These are phyloP conservation scores for Chelonus insularis DNA, from an alignment of 1,140 invertebrate genomes.

Conservation along the genomic window DNA sequence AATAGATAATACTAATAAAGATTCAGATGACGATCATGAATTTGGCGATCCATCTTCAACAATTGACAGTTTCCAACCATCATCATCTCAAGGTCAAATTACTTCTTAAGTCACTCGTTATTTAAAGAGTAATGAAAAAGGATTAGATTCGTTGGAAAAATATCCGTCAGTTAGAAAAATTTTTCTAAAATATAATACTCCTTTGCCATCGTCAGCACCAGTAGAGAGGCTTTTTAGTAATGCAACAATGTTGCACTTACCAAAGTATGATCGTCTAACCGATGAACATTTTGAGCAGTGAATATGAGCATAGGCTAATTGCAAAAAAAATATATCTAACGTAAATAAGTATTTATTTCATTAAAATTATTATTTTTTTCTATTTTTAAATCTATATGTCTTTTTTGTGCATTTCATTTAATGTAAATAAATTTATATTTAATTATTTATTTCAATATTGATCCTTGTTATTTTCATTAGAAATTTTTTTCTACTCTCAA, in stretches of 20 bases:
- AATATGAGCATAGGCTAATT: too few species aligned
- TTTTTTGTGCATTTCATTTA: too few species aligned
- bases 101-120: not conserved
- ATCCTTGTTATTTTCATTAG: too few species aligned
- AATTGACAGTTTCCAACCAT: slow-evolving; percentile 8
- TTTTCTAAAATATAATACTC: slow-evolving; percentile 37
- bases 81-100: slow-evolving; percentile 15
- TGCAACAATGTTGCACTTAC: slow-evolving; percentile 36
- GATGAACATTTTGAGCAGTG: slow-evolving; percentile 26
- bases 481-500: too few species aligned
- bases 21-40: not conserved
- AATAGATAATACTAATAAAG: not conserved
- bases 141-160: not conserved
- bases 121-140: not conserved
- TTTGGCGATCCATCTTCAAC: not conserved
- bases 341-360: too few species aligned
- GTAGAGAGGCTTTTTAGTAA: slow-evolving; percentile 42
- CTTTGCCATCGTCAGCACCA: slow-evolving; percentile 40
- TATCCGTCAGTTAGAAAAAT: slow-evolving; percentile 33
- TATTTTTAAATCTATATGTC: too few species aligned
- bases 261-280: slow-evolving; percentile 31
- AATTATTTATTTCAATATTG: too few species aligned
- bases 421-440: too few species aligned
- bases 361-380: too few species aligned
- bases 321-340: too few species aligned